Evolutionary conservation across 2,888 invertebrate species (phyloP).

Genomic region (Chrysolina haemoptera): DNA sequence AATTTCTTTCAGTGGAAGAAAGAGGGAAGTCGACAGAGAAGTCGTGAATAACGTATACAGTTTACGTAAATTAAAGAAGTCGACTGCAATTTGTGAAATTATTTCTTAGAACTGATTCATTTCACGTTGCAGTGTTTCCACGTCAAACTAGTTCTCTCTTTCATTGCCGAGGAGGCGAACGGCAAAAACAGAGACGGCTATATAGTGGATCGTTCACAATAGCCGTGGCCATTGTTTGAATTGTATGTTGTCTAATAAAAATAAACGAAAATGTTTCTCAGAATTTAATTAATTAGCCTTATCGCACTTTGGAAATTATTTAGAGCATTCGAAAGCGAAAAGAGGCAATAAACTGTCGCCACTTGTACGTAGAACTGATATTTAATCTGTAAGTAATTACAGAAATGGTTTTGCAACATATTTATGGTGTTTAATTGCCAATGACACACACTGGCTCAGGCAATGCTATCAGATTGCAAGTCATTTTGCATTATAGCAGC

Average conservation of each 20-base stretch:
- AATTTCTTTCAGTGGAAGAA: not conserved
- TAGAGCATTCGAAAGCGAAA: conserved; percentile 42
- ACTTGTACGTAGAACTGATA: conserved; percentile 48
- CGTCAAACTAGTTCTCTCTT: conserved; percentile 41
- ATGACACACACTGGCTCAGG: conserved; percentile 44
- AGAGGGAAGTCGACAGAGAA: not conserved
- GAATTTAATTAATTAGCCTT: conserved; percentile 66
- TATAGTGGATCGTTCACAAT: conserved; percentile 33
- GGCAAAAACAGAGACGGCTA: not conserved
- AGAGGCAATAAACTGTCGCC: conserved; percentile 48
- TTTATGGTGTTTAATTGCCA: conserved; percentile 50
- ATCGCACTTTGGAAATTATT: conserved; percentile 60
- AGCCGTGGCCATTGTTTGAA: conserved; percentile 50
- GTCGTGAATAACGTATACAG: conserved; percentile 14
- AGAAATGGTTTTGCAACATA: conserved; percentile 52
- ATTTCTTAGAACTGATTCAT: conserved; percentile 66
- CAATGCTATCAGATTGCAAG: conserved; percentile 46
- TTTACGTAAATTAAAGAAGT: conserved; percentile 65
- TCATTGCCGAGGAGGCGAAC: conserved; percentile 15
- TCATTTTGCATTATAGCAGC: conserved; percentile 47
- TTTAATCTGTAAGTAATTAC: conserved; percentile 53
- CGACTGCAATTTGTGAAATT: conserved; percentile 70
- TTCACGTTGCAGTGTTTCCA: conserved; percentile 38
- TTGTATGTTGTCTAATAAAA: conserved; percentile 49
- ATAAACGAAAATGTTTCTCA: conserved; percentile 58